Base-by-base conservation (phyloP, 2,113 vertebrate genomes). In the Hylia prasina region DNA sequence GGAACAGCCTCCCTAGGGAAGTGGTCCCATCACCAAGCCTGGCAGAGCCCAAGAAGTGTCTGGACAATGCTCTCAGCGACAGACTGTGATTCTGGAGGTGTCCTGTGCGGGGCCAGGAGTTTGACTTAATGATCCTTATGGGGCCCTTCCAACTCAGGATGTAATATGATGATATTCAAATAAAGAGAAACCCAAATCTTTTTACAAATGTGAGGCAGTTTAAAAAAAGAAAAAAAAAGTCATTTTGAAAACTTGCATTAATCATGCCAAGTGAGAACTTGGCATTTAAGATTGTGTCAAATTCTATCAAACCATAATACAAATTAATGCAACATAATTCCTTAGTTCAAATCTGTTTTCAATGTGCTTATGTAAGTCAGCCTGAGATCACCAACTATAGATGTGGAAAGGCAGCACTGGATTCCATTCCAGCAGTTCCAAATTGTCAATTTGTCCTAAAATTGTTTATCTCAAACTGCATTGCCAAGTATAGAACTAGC, bases 341-440 rank as follows among this genome's bases (percentile, higher is more conserved):
- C 60, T 83, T 7, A n/a, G 44, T 68, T 92, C 56, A 78, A 77
- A 66, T 92, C 11, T 80, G 8, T 89, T 87, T 87, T 81, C 65
- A 68, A 53, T 40, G 30, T 78, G 15, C 4, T 51, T 66, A 42
- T 48, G 19, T 44, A 44, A 37, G 27, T 18, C 27, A 81, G 47
- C 20, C n/a, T 63, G 16, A 94, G 44, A 75, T 37, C 40, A 83
- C 35, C 70, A 84, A 48, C 4, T 44, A 21, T 17, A 71, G 39
- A 40, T 77, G 21, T 0, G 1, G 39, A 66, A 83, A 70, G 31
- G n/a, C 44, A 61, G 61, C 7, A 19, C 0, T 31, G 2, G 3
- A 68, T 94, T 91, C 28, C 40, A 60, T 76, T 88, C 28, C 70
- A 82, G 65, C 39, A 76, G 11, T 73, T 94, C 23, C 42, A 92